These are phyloP conservation scores for Opisthocomus hoazin DNA, from an alignment of 2,113 vertebrate species.

Conservation along the genomic window DNA sequence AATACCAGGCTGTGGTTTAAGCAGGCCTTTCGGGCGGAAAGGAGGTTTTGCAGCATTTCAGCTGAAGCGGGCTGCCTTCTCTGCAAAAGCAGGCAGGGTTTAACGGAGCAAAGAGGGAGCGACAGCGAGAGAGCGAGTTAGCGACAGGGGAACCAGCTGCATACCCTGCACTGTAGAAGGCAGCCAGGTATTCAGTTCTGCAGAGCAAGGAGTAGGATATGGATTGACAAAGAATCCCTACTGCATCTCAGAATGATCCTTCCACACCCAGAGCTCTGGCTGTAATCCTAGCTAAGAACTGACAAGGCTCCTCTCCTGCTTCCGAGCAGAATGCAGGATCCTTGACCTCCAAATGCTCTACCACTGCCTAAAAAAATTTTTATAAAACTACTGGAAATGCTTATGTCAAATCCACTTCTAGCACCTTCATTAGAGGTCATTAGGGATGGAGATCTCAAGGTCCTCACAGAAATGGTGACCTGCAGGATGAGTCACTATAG, in stretches of 20 bases:
- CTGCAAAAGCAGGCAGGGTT: background rate
- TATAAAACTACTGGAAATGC: background rate
- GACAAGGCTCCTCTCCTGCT: background rate
- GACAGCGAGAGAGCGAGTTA: rapidly evolving
- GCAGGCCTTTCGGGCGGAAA: background rate
- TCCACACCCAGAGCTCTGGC: background rate
- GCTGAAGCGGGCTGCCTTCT: background rate
- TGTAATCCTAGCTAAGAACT: background rate
- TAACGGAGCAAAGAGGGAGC: background rate
- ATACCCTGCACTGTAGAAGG: background rate
- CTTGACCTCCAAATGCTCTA: background rate
- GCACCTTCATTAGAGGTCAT: background rate
- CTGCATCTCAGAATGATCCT: background rate
- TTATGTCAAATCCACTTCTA: background rate
- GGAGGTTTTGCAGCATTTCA: background rate
- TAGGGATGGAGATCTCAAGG: background rate
- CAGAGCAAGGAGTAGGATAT: background rate
- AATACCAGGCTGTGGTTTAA: background rate
- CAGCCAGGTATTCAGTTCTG: background rate
- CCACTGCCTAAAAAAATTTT: background rate
- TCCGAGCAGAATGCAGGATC: background rate
- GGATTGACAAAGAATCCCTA: background rate
- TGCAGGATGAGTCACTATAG: background rate
- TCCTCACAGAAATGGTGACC: background rate
- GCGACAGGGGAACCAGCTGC: background rate